Evolutionary conservation across 1,140 invertebrate genomes (phyloP).

Genomic region (Sminthurides bifidus): DNA sequence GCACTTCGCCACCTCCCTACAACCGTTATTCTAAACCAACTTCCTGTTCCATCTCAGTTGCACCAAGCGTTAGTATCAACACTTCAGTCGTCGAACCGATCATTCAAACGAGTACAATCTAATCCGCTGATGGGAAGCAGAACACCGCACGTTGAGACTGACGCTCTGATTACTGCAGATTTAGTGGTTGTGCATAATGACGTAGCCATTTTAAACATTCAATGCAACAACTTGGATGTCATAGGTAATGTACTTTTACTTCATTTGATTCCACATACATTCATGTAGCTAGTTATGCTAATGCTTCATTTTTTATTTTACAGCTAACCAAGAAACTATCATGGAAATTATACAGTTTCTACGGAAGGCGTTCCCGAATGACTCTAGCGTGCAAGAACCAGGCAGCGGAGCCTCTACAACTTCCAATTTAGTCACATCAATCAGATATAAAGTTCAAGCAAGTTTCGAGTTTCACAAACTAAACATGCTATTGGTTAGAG

Average conservation of each 20-base stretch:
- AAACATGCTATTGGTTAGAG: slow-evolving; percentile 71
- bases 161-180: slow-evolving; percentile 76
- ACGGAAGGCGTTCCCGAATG: slow-evolving; percentile 53
- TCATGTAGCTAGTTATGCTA: neutral
- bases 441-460: slow-evolving; percentile 44
- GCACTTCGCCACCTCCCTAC: slow-evolving; percentile 20
- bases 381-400: no score
- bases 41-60: slow-evolving; percentile 25
- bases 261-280: slow-evolving; percentile 1
- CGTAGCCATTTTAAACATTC: slow-evolving; percentile 61
- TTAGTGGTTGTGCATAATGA: slow-evolving; percentile 55
- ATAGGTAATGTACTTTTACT: slow-evolving; percentile 66
- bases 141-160: slow-evolving; percentile 48
- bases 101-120: no score
- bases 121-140: no score
- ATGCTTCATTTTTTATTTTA: slow-evolving; percentile 31
- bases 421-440: neutral
- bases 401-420: neutral
- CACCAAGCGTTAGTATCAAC: slow-evolving; percentile 28
- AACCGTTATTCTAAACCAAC: slow-evolving; percentile 11
- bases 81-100: slow-evolving; percentile 33
- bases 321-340: slow-evolving; percentile 88
- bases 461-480: slow-evolving; percentile 85
- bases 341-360: slow-evolving; percentile 81
- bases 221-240: slow-evolving; percentile 88